Base-by-base conservation (phyloP, 2,797 vertebrate genomes). In the Falco novaeseelandiae region DNA sequence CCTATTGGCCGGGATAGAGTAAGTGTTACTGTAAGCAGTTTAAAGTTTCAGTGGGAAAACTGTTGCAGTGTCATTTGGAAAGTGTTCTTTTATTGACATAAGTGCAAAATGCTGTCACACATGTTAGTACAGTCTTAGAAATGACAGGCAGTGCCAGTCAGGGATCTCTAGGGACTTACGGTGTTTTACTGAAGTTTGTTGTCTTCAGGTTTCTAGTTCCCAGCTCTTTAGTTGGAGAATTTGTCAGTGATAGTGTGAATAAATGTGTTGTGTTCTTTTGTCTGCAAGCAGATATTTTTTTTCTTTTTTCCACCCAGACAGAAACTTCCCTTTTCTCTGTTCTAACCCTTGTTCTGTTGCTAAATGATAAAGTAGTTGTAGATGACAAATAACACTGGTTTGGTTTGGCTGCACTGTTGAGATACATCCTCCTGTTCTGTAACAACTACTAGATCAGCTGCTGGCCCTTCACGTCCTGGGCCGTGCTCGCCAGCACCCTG, bases 1-100 rank as follows among this genome's bases (percentile, higher is more conserved):
- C 99, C 99, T 46, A 99, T 99, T 32, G 99, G 99, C 89, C 98
- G 99, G 72, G 99, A 99, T 89, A 96, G 99, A 98, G 99, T 99
- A 83, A 97, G 99, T 93, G 83, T 22, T 71, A 8, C 62, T 46
- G 14, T 10, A 2, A 54, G 14, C 27, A 34, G 27, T 3, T 52
- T 23, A 10, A 32, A 46, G 14, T 81, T 67, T 65, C 65, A 42
- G 8, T 6, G 5, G 52, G 42, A 57, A 84, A 54, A 52, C 25
- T 59, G n/a, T 40, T 70, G 36, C 12, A 16, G 48, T 59, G 46
- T 66, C 27, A 4, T 70, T 59, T 49, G 52, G 54, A 65, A 62
- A 77, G 21, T 44, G 32, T 52, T 67, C 17, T 84, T 55, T 61
- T 63, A 18, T 42, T 62, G 25, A 14, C 2, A 1, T 26, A 32